phyloP scores from a whole-genome alignment of 2,113 vertebrate species.

The Rutilus rutilus region DNA sequence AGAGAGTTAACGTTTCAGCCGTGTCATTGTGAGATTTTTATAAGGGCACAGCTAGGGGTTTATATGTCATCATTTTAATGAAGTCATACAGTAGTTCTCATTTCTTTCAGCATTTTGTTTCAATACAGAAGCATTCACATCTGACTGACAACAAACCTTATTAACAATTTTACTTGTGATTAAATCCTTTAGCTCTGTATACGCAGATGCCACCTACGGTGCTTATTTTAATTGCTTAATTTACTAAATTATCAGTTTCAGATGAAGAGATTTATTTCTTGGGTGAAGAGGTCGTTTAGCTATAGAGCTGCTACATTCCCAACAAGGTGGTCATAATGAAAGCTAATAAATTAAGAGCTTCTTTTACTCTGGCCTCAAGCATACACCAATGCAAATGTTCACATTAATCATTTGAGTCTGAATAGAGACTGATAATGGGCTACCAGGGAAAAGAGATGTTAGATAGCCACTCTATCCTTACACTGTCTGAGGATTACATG shows the following conservation, averaged over 20 bases:
- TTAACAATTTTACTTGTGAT: conserved; percentile 6
- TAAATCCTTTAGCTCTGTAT: neutral
- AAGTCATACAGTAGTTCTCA: conserved; percentile 1
- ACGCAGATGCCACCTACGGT: conserved; percentile 12
- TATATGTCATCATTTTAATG: conserved; percentile 43
- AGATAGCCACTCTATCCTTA: conserved; percentile 22
- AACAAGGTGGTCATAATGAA: conserved; percentile 78
- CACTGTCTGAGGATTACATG: conserved; percentile 4
- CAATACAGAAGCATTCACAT: conserved; percentile 10
- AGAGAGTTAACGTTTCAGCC: neutral
- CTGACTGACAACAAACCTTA: conserved; percentile 38
- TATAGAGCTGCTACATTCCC: conserved; percentile 70
- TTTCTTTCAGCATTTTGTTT: conserved; percentile 19
- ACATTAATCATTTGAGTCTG: conserved; percentile 75
- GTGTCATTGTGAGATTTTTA: conserved; percentile 9
- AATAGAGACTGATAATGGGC: conserved; percentile 71
- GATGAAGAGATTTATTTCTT: conserved; percentile 75
- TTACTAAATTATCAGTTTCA: conserved; percentile 75
- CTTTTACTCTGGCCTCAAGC: conserved; percentile 78
- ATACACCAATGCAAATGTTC: conserved; percentile 75
- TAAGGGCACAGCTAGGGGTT: neutral
- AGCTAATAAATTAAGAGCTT: conserved; percentile 84
- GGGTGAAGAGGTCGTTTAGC: conserved; percentile 75
- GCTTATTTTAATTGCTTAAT: conserved; percentile 54
- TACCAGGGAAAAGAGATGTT: conserved; percentile 65